phyloP scores from a whole-genome alignment of 2,888 invertebrate species.

The Euphydryas editha region DNA sequence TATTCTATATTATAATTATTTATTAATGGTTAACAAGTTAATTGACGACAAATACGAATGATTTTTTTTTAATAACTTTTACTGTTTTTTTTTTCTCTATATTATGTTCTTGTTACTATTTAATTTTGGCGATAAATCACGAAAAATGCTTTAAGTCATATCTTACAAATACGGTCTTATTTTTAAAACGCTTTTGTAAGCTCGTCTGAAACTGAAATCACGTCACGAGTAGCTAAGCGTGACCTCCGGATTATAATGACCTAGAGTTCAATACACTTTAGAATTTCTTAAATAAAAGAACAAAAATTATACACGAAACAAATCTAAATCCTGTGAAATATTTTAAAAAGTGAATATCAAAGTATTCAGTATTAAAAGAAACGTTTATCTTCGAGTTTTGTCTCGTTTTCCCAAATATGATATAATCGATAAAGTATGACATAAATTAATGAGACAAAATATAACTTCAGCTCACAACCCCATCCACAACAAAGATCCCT shows the following conservation, averaged over 20 bases:
- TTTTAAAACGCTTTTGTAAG: slow-evolving; percentile 13
- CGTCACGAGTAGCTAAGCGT: slow-evolving; percentile 40
- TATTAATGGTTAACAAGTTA: no score
- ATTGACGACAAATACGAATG: no score
- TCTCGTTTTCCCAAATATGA: background rate
- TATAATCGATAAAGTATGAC: background rate
- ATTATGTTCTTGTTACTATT: no score
- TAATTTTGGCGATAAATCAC: no score
- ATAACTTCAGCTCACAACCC: background rate
- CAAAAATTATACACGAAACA: background rate
- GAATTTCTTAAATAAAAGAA: slow-evolving; percentile 40
- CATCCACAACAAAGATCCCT: slow-evolving; percentile 44
- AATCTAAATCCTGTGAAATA: background rate
- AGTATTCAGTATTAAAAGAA: background rate
- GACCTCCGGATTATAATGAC: slow-evolving; percentile 53
- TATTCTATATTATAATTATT: no score
- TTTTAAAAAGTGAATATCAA: background rate
- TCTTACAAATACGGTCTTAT: background rate
- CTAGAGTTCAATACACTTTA: slow-evolving; percentile 58
- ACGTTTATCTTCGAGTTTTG: background rate
- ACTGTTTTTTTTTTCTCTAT: no score
- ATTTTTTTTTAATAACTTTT: no score
- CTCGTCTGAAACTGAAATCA: slow-evolving; percentile 48
- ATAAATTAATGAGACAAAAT: slow-evolving; percentile 2
- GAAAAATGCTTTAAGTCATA: no score